These are phyloP conservation scores for Megalops cyprinoides DNA, from an alignment of 2,797 vertebrate genomes.

Conservation along the genomic window DNA sequence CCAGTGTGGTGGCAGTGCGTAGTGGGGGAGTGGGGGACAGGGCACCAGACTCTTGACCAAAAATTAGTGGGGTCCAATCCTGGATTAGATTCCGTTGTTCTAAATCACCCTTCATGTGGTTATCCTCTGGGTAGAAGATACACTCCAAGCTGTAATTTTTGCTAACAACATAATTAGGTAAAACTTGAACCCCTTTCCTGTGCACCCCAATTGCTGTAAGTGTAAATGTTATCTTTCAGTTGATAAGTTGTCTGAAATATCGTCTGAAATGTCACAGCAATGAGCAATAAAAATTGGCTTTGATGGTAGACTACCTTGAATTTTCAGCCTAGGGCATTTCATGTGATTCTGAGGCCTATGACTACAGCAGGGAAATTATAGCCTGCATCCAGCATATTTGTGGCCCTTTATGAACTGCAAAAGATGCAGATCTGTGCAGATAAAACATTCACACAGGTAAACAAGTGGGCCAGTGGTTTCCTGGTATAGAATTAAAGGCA, in stretches of 20 bases:
- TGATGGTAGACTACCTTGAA: not conserved
- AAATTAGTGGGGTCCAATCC: not conserved
- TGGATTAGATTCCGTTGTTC: too few relatives aligned
- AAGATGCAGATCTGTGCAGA: not conserved
- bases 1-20: not conserved
- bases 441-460: not conserved
- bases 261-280: not conserved
- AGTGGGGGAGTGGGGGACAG: not conserved
- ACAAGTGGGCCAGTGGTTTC: too few relatives aligned
- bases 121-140: not conserved
- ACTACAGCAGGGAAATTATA: too few relatives aligned
- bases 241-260: not conserved
- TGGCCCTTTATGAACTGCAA: not conserved
- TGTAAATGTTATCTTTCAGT: not conserved
- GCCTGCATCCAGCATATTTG: not conserved
- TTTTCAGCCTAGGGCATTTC: too few relatives aligned
- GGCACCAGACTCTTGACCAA: not conserved
- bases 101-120: not conserved
- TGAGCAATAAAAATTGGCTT: not conserved
- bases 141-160: not conserved
- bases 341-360: not conserved
- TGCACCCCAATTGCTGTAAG: not conserved
- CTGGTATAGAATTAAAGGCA: not conserved
- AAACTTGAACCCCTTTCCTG: not conserved
- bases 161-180: conserved; percentile 3